These are phyloP conservation scores for Pholis gunnellus DNA, from an alignment of 2,113 vertebrate species.

Conservation along the genomic window DNA sequence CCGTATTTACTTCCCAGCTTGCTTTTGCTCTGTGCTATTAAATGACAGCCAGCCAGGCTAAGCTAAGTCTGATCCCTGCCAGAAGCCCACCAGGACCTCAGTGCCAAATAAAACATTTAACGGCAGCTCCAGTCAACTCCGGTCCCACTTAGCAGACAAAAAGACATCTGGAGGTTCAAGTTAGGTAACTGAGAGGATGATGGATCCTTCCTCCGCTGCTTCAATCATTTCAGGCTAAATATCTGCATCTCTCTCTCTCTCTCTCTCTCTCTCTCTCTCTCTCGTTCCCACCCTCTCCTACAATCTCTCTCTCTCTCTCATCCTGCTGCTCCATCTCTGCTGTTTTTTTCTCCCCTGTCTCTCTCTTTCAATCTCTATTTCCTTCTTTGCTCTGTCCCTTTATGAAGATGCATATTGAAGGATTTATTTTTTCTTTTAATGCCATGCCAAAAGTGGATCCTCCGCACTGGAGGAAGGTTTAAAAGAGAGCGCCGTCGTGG, in stretches of 20 bases:
- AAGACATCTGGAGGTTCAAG: conserved; percentile 63
- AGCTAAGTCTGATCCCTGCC: conserved; percentile 64
- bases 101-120: conserved; percentile 65
- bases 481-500: conserved; percentile 34
- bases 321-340: conserved; percentile 18
- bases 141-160: conserved; percentile 61
- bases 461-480: conserved; percentile 50
- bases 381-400: conserved; percentile 25
- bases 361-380: conserved; percentile 39
- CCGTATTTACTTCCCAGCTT: conserved; percentile 22
- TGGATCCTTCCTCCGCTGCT: conserved; percentile 35
- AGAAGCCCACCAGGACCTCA: conserved; percentile 56
- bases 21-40: conserved; percentile 26
- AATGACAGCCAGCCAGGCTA: conserved; percentile 62
- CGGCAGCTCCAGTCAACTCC: conserved; percentile 45
- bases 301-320: conserved; percentile 21
- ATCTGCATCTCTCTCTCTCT: conserved; percentile 28
- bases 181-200: conserved; percentile 63
- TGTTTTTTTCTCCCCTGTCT: conserved; percentile 9
- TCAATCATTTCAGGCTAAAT: conserved; percentile 56
- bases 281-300: not conserved
- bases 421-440: conserved; percentile 65
- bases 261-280: not conserved
- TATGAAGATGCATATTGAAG: conserved; percentile 61
- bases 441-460: conserved; percentile 58